Evolutionary conservation across 2,888 invertebrate species (phyloP), one percentile per base, ranked within the genome.

Genomic region (Brachylomia viminalis): DNA sequence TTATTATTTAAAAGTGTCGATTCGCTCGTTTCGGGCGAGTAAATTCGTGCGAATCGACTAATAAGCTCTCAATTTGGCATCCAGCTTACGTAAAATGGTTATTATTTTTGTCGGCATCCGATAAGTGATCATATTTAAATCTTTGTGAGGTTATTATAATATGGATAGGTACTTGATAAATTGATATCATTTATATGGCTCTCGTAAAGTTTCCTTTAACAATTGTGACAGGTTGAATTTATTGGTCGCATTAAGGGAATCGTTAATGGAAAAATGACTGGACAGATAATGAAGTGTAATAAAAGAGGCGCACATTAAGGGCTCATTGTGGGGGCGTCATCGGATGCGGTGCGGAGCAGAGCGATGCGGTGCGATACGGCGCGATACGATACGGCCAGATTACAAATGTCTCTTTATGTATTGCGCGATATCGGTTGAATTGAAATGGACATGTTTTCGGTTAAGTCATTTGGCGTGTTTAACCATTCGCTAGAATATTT

Each of bases 231-330:
- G 77, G 62, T 79, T 73, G 72, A 86, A 87, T 87, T 85, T 85
- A 87, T 86, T 79, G 76, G 61, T 62, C 74, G 72, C 87, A 86
- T 87, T 87, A 87, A 78, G 79, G 78, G 82, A 83, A 86, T 83
- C 79, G 80, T 82, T 88, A 87, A 88, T 86, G 86, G 88, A 86
- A 88, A 86, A 87, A 86, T 83, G 83, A 81, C 74, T 85, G 79
- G 77, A 65, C 82, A 76, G 79, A 80, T 87, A 88, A 87, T 86
- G 78, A 83, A 80, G 79, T 80, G 82, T 79, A 85, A 88, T 86
- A 85, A 83, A 86, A 83, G 77, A 77, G 68, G 56, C 52, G 79
- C 56, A 75, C 80, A 80, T 84, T 80, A 83, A 69, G 62, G 74
- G 62, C 56, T 75, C 75, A 81, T 83, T 84, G 79, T 71, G 72